phyloP scores from a whole-genome alignment of 2,797 vertebrate genomes.

The Echeneis naucrates region DNA sequence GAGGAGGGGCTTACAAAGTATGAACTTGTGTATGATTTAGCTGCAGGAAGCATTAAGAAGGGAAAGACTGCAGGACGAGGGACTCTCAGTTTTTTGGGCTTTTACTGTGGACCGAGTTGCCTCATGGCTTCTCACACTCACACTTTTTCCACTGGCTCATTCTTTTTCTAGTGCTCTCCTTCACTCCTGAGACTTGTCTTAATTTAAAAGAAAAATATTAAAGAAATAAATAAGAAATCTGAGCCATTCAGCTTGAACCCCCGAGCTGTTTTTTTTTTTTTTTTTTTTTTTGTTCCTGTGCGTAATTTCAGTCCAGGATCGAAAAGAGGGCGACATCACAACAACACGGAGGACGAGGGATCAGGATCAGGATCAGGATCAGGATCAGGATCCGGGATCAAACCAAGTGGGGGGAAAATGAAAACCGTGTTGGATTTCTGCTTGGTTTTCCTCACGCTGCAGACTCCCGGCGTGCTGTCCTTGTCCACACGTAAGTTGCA shows the following conservation, averaged over 20 bases:
- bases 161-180: slow-evolving; percentile 42
- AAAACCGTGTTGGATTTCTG: slow-evolving; percentile 68
- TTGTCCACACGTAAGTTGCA: slow-evolving; percentile 86
- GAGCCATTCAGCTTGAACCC: slow-evolving; percentile 56
- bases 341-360: slow-evolving; percentile 59
- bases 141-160: slow-evolving; percentile 55
- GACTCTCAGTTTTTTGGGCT: slow-evolving; percentile 27
- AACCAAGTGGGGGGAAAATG: slow-evolving; percentile 71
- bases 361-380: slow-evolving; percentile 24
- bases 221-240: slow-evolving; percentile 20
- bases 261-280: slow-evolving; percentile 54
- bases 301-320: slow-evolving; percentile 68
- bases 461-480: slow-evolving; percentile 79
- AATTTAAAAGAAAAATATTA: slow-evolving; percentile 23
- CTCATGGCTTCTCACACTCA: slow-evolving; percentile 28
- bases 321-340: slow-evolving; percentile 59
- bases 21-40: slow-evolving; percentile 89
- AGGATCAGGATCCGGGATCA: slow-evolving; percentile 25
- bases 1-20: slow-evolving; percentile 89
- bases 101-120: slow-evolving; percentile 35
- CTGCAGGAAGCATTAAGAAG: slow-evolving; percentile 89
- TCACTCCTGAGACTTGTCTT: slow-evolving; percentile 44
- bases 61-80: slow-evolving; percentile 78
- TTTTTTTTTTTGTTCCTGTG: slow-evolving; percentile 51
- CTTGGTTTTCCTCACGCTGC: slow-evolving; percentile 76